Evolutionary conservation across 2,113 vertebrate species (phyloP).

Genomic region (Onychorhynchus coronatus): DNA sequence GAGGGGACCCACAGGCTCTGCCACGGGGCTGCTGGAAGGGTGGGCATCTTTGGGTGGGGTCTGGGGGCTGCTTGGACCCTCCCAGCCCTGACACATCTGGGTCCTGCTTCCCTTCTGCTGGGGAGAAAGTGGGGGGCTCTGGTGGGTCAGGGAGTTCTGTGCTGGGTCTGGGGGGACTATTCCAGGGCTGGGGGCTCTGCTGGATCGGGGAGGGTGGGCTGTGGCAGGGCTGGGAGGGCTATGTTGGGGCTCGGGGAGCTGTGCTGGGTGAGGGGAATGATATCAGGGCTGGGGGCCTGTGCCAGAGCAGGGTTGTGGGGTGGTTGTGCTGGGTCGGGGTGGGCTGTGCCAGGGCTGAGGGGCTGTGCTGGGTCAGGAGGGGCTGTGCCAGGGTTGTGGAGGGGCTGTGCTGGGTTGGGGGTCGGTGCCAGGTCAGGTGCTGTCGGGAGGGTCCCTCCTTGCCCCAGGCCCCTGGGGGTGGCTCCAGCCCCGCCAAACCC

Average conservation of each 20-base stretch:
- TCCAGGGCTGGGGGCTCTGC: too few relatives aligned
- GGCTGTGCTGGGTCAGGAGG: too few relatives aligned
- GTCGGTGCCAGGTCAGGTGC: not conserved
- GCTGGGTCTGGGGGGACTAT: too few relatives aligned
- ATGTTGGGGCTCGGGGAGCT: too few relatives aligned
- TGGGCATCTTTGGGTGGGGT: fast-evolving
- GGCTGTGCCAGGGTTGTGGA: too few relatives aligned
- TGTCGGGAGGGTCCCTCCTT: not conserved
- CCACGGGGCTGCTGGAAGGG: not conserved
- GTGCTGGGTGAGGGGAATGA: too few relatives aligned
- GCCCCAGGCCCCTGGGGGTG: too few relatives aligned
- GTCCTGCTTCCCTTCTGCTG: not conserved
- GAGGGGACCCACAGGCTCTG: not conserved
- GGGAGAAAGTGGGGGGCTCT: not conserved
- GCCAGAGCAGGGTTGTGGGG: too few relatives aligned
- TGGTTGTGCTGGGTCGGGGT: too few relatives aligned
- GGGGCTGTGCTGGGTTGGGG: too few relatives aligned
- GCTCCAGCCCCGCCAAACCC: not conserved
- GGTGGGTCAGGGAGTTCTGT: too few relatives aligned
- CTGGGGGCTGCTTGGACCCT: not conserved
- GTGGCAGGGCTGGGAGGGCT: not conserved
- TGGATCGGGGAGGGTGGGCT: not conserved
- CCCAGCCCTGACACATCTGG: fast-evolving
- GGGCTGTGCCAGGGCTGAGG: not conserved
- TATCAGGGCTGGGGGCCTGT: too few relatives aligned